These are phyloP conservation scores for Scaptomyza montana DNA, from an alignment of 1,140 invertebrate species.

Conservation along the genomic window DNA sequence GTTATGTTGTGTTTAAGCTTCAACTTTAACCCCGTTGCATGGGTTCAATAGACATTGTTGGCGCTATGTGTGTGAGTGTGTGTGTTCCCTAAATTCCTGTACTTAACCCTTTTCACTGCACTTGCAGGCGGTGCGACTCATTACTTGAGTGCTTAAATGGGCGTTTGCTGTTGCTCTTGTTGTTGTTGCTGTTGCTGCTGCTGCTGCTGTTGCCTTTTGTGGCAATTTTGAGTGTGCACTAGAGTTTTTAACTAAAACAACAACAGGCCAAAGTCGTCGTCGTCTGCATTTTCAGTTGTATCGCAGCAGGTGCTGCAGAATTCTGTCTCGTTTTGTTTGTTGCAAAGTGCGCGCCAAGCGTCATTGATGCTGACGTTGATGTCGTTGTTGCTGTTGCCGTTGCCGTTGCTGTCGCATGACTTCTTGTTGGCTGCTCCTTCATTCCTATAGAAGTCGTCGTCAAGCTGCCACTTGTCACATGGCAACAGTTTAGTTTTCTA, in stretches of 20 bases:
- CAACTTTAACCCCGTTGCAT: slow-evolving; percentile 59
- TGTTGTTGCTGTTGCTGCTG: background rate
- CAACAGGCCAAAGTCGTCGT: slow-evolving; percentile 56
- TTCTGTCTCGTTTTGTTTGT: slow-evolving; percentile 66
- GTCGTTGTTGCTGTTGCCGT: slow-evolving; percentile 21
- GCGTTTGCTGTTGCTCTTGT: slow-evolving; percentile 23
- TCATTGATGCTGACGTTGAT: slow-evolving; percentile 77
- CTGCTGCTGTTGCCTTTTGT: slow-evolving; percentile 53
- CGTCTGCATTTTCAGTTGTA: slow-evolving; percentile 34
- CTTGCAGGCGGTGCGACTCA: slow-evolving; percentile 51
- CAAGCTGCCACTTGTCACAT: slow-evolving; percentile 81
- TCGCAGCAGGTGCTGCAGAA: slow-evolving; percentile 38
- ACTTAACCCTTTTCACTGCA: slow-evolving; percentile 66
- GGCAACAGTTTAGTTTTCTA: slow-evolving; percentile 79
- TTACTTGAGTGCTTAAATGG: slow-evolving; percentile 77
- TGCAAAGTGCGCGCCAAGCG: slow-evolving; percentile 69
- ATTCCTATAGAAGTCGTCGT: slow-evolving; percentile 55
- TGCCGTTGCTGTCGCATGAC: slow-evolving; percentile 6
- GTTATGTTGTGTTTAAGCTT: slow-evolving; percentile 23
- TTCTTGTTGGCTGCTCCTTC: slow-evolving; percentile 41
- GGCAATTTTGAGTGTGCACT: slow-evolving; percentile 74
- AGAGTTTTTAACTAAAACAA: slow-evolving; percentile 78
- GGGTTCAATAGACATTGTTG: slow-evolving; percentile 73
- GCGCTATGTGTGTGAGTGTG: slow-evolving; percentile 40
- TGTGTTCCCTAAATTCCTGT: slow-evolving; percentile 48